Percentiles rank a stretch among this genome's conserved stretches.
Conservation (phyloP, 2,113 vertebrate species). For the Cheirogaleus medius region DNA sequence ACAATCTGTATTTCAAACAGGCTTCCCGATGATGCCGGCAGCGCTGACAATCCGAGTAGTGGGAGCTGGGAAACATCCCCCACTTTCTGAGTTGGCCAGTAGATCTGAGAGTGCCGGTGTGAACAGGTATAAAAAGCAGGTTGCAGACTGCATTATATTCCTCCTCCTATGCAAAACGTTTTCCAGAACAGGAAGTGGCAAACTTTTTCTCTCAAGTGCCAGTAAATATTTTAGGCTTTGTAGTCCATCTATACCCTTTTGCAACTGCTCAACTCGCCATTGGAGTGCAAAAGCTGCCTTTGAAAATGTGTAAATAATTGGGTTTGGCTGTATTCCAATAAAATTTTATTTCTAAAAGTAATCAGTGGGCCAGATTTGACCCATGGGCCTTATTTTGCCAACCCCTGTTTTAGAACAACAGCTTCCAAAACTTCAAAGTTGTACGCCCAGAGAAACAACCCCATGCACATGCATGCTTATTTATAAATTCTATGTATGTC, state of each 20-base stretch:
- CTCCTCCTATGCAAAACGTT: background rate
- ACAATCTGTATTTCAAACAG: background rate
- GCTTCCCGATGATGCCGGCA: background rate
- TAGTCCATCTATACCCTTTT: background rate
- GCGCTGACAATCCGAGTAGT: fast-evolving
- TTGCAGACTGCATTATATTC: background rate
- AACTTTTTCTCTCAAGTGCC: background rate
- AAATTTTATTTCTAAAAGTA: slow-evolving; percentile 35
- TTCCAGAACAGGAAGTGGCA: background rate
- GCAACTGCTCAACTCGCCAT: background rate
- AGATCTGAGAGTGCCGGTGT: background rate
- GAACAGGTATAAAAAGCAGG: background rate
- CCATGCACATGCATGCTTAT: background rate
- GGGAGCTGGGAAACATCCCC: background rate
- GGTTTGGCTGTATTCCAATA: background rate
- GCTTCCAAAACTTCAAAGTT: background rate
- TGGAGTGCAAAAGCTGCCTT: background rate
- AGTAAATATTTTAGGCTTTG: background rate
- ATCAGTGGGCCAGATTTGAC: background rate
- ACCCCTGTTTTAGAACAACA: background rate
- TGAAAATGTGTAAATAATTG: background rate
- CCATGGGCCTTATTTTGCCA: background rate
- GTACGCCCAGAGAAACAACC: background rate
- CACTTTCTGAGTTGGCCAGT: background rate
- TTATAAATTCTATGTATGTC: background rate